phyloP scores from a whole-genome alignment of 2,113 vertebrate species.

The Tachysurus fulvidraco region DNA sequence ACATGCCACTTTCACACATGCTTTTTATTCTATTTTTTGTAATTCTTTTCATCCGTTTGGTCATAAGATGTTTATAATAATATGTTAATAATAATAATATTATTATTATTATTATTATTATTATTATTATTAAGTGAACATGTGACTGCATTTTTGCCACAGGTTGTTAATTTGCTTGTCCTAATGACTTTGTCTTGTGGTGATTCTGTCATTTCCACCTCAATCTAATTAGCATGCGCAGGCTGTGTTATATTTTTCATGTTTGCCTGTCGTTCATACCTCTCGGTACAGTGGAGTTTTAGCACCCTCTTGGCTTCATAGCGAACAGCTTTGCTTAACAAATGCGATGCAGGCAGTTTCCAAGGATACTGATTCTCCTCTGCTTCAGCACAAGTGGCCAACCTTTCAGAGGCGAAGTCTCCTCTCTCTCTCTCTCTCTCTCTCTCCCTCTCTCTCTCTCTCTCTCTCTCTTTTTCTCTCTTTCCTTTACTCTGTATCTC shows the following conservation, averaged over 20 bases:
- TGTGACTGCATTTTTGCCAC: not conserved
- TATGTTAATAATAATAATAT: not conserved
- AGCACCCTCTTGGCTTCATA: slow-evolving; percentile 53
- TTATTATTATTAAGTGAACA: no score
- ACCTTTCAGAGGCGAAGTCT: slow-evolving; percentile 50
- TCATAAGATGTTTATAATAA: not conserved
- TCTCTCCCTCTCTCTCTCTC: slow-evolving; percentile 35
- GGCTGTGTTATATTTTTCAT: not conserved
- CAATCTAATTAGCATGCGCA: not conserved
- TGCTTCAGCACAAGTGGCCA: slow-evolving; percentile 62
- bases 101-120: no score
- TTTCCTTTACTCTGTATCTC: not conserved
- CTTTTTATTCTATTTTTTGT: not conserved
- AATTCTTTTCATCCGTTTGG: not conserved
- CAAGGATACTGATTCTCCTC: slow-evolving; percentile 69
- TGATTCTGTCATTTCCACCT: not conserved
- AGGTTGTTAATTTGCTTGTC: slow-evolving; percentile 14
- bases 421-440: slow-evolving; percentile 24
- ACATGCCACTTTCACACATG: not conserved
- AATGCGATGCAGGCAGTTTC: slow-evolving; percentile 72
- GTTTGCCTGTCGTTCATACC: slow-evolving; percentile 5
- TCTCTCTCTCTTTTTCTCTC: not conserved
- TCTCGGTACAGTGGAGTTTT: slow-evolving; percentile 29
- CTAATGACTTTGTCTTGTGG: slow-evolving; percentile 11
- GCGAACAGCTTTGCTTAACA: slow-evolving; percentile 66